Evolutionary conservation across 2,888 invertebrate species (phyloP).

Genomic region (Drosophila conformis): DNA sequence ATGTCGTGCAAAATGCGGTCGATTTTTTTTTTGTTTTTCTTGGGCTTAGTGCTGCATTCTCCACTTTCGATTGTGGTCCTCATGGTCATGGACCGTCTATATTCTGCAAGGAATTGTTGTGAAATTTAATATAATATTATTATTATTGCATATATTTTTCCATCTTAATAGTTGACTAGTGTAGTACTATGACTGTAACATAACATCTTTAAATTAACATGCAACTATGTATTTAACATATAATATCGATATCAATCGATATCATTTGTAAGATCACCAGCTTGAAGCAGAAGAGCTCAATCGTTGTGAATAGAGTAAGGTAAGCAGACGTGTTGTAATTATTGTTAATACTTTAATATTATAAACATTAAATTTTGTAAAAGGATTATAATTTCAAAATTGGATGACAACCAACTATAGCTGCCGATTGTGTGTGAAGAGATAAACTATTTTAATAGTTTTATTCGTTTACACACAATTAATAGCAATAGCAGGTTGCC

Average conservation of each 20-base stretch:
- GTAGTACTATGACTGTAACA: neutral
- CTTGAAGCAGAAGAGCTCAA: neutral
- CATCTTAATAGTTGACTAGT: neutral
- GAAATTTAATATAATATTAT: slow-evolving; percentile 85
- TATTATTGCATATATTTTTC: no score
- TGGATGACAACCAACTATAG: neutral
- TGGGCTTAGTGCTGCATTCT: slow-evolving; percentile 86
- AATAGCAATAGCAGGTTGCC: slow-evolving; percentile 8
- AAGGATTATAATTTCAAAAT: slow-evolving; percentile 9
- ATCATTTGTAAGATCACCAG: neutral
- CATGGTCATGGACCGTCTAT: slow-evolving; percentile 70
- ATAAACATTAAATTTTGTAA: slow-evolving; percentile 40
- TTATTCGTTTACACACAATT: slow-evolving; percentile 6
- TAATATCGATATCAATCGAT: neutral
- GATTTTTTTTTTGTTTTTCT: slow-evolving; percentile 93
- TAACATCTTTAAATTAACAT: neutral
- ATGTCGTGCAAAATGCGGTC: slow-evolving; percentile 93
- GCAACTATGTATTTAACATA: neutral
- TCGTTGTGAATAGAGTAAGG: neutral
- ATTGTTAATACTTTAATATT: neutral
- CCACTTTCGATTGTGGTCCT: slow-evolving; percentile 91
- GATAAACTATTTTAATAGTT: neutral
- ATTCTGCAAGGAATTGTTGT: slow-evolving; percentile 87
- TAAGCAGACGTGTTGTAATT: neutral
- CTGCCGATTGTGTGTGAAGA: slow-evolving; percentile 23